A percentile compares a stretch with the other conserved stretches of the same genome.
Evolutionary conservation across 2,113 vertebrate genomes (phyloP).

Genomic region (Strix uralensis): DNA sequence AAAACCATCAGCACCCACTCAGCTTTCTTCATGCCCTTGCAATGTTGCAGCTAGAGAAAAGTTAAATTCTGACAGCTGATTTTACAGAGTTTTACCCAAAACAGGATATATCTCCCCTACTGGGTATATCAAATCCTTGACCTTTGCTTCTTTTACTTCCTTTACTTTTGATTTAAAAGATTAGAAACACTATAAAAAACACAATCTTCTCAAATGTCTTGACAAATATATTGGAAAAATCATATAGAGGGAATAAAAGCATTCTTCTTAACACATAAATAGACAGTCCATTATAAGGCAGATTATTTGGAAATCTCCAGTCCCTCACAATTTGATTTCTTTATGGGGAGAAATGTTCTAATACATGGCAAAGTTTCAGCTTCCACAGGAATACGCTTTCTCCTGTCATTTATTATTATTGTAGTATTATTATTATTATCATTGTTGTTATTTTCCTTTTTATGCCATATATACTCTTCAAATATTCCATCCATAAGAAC

Average conservation of each 20-base stretch:
- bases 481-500: not conserved
- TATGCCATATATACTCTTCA: not conserved
- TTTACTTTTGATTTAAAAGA: conserved; percentile 68
- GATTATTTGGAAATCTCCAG: conserved; percentile 41
- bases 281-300: not conserved
- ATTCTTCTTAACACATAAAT: conserved; percentile 41
- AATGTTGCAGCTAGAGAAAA: conserved; percentile 10
- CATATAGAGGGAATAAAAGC: conserved; percentile 23
- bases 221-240: conserved; percentile 35
- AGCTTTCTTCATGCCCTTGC: conserved; percentile 19
- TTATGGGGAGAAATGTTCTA: not conserved
- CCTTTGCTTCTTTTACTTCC: conserved; percentile 56
- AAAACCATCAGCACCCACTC: conserved; percentile 37
- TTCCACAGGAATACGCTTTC: conserved; percentile 4
- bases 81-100: conserved; percentile 64
- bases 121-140: conserved; percentile 62
- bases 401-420: not conserved
- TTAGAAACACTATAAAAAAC: conserved; percentile 52
- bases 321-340: conserved; percentile 11
- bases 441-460: not conserved
- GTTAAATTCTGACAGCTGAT: conserved; percentile 58
- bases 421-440: not conserved
- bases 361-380: not conserved
- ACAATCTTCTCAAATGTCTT: conserved; percentile 45
- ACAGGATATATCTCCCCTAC: conserved; percentile 32